Evolutionary conservation across 2,888 invertebrate genomes (phyloP), one percentile per base, ranked within the genome.

Genomic region (Yponomeuta malinellus): DNA sequence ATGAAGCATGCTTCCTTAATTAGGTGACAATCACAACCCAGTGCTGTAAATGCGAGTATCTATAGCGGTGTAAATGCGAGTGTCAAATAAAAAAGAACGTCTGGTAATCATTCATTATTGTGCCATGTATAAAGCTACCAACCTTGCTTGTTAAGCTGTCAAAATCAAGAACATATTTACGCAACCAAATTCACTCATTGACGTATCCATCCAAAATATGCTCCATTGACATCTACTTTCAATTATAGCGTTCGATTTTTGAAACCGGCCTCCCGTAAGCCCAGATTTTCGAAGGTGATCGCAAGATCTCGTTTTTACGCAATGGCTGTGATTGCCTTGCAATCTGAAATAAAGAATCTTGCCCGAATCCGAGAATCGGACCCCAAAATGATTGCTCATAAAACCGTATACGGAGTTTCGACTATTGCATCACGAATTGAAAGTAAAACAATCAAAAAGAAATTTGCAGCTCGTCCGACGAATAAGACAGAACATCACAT

Each of bases 201-300:
- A 74, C 73, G 75, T 74, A 63, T 68, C 52, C 68, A 72, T 72
- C 72, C 72, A 72, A 72, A 79, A 23, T 76, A 59, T 72, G 79
- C 78, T 78, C 75, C 78, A 74, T 71, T 75, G 77, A 75, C 74
- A 75, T 77, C 73, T 76, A 80, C 81, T 85, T 83, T 84, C 83
- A 73, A 78, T 80, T 83, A 77, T 48, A 2, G 64, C 68, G 48
- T 68, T 71, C 71, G 67, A 59, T 71, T 64, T 48, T 48, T 33
- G 68, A 70, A 64, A 43, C 64, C 70, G 65, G 31, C 48, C 48
- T 65, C 64, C 65, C 65, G 8, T 2, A 31, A 31, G 52, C 59
- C 48, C 43, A 15, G 63, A 15, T 48, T 59, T 0, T 59, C 52
- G 52, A 59, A 59, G 0, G 6, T 15, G 52, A 5, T 59, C 15